Conservation (phyloP, 2,888 invertebrate genomes). For the Linyphia triangularis region DNA sequence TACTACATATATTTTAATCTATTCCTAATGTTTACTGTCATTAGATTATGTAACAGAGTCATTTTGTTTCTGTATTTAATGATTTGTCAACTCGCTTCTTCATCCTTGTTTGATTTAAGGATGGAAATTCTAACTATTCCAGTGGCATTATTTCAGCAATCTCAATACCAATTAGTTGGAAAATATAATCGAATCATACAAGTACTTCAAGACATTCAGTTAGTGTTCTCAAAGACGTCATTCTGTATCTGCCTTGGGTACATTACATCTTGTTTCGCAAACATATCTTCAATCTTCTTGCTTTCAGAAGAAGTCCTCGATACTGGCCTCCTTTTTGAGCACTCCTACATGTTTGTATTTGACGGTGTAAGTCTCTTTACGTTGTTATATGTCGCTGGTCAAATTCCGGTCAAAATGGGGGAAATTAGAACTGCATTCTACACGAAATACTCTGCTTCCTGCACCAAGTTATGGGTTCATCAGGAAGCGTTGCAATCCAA, state of each 20-base stretch:
- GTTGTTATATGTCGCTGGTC: background rate
- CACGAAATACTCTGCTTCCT: background rate
- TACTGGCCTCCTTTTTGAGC: background rate
- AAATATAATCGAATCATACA: background rate
- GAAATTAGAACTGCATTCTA: conserved; percentile 3
- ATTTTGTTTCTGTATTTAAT: background rate
- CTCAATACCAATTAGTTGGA: background rate
- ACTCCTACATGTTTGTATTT: background rate
- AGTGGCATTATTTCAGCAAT: background rate
- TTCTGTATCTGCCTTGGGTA: background rate
- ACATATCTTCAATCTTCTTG: background rate
- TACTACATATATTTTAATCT: background rate
- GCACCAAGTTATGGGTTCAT: background rate
- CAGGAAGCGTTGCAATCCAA: background rate
- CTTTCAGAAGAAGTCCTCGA: background rate
- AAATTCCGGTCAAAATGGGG: background rate
- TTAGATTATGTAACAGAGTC: background rate
- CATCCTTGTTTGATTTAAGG: background rate
- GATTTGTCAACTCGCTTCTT: background rate
- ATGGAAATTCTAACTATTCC: background rate
- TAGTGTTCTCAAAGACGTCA: background rate
- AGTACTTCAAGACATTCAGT: background rate
- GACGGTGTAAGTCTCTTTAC: background rate
- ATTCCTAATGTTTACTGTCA: background rate
- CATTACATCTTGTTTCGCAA: background rate